A percentile compares a stretch with the other conserved stretches of the same genome.
Evolutionary conservation across 2,888 invertebrate genomes (phyloP).

Genomic region (Podabrus alpinus): DNA sequence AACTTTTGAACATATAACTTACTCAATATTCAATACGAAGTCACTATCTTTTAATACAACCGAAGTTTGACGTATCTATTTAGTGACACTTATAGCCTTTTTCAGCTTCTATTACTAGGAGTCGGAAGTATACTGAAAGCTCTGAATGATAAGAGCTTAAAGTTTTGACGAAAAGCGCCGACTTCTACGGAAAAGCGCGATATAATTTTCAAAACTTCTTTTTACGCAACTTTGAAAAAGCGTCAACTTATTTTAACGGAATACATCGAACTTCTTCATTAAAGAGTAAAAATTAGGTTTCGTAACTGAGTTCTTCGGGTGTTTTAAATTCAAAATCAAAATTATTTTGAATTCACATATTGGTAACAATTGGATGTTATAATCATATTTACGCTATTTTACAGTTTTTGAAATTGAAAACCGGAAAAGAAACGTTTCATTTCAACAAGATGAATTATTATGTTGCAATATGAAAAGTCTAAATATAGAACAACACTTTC

Average conservation of each 20-base stretch:
- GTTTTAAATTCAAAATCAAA: neutral
- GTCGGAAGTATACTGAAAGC: conserved; percentile 28
- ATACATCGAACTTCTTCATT: neutral
- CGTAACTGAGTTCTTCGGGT: neutral
- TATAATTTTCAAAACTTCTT: neutral
- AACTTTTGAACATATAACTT: neutral
- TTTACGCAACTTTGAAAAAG: neutral
- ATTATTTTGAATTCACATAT: neutral
- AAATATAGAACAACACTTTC: neutral
- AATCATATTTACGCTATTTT: neutral
- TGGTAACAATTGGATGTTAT: neutral
- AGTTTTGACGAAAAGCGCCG: conserved; percentile 16
- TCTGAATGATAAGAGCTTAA: conserved; percentile 28
- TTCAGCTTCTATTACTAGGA: conserved; percentile 20
- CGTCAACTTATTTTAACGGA: neutral
- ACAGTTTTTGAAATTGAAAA: neutral
- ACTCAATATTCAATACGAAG: neutral
- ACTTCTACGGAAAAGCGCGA: conserved; percentile 19
- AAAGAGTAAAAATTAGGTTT: neutral
- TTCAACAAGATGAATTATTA: neutral
- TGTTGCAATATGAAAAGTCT: neutral
- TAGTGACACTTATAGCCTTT: neutral
- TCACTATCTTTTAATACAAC: neutral
- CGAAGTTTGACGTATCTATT: neutral
- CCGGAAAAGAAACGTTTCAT: neutral